Percentiles rank a stretch among this genome's conserved stretches.
These are phyloP conservation scores for Orthosia cruda DNA, from an alignment of 2,888 invertebrate genomes.

Conservation along the genomic window DNA sequence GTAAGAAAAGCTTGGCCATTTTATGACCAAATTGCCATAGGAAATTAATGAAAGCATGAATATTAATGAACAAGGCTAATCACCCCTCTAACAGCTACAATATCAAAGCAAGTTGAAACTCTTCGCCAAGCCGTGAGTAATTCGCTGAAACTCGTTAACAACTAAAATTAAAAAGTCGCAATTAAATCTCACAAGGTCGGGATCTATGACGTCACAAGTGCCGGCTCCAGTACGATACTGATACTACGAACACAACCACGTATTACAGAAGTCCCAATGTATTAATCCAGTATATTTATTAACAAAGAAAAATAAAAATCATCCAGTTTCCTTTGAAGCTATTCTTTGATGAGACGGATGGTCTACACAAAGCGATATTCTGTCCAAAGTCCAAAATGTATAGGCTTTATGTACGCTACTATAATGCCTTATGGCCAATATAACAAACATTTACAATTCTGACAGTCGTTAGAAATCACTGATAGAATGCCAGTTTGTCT, in stretches of 20 bases:
- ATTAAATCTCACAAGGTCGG: constrained; percentile 70
- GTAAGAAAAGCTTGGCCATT: neutral
- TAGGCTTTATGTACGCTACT: too few species aligned
- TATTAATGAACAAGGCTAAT: constrained; percentile 21
- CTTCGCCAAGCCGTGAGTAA: constrained; percentile 43
- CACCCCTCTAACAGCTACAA: constrained; percentile 30
- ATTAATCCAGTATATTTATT: too few species aligned
- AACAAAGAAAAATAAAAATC: too few species aligned
- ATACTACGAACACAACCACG: neutral
- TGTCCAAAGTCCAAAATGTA: too few species aligned
- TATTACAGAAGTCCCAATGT: neutral
- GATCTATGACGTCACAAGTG: constrained; percentile 53
- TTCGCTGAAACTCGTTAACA: constrained; percentile 67
- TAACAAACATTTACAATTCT: too few species aligned
- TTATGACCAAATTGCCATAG: neutral
- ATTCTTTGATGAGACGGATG: too few species aligned
- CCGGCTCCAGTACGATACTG: constrained; percentile 23
- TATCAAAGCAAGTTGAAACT: constrained; percentile 50
- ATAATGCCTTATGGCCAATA: too few species aligned
- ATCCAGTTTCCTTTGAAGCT: too few species aligned
- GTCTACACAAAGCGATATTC: too few species aligned
- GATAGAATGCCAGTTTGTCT: too few species aligned
- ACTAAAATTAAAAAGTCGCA: constrained; percentile 71
- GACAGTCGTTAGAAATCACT: too few species aligned
- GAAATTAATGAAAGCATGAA: constrained; percentile 15